Percentiles rank a stretch among this genome's conserved stretches.
phyloP scores from a whole-genome alignment of 1,140 invertebrate species.

The Euschistus heros region DNA sequence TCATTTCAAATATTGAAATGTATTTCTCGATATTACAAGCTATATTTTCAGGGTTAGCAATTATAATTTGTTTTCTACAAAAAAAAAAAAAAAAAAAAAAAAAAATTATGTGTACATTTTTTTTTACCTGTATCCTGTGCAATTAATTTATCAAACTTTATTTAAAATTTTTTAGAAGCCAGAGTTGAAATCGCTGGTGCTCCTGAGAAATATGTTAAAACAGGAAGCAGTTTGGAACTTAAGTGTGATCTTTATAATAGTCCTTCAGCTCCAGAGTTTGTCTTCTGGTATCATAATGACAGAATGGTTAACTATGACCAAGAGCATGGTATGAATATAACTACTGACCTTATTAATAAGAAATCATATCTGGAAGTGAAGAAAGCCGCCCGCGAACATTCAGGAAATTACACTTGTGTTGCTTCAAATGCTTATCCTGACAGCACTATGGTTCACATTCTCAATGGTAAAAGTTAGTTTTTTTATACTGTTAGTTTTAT shows the following conservation, averaged over 20 bases:
- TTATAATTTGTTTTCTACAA: too few species aligned
- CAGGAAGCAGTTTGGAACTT: constrained; percentile 66
- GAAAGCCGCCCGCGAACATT: constrained; percentile 55
- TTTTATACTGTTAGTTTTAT: too few species aligned
- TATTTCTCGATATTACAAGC: too few species aligned
- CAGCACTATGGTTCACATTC: constrained; percentile 73
- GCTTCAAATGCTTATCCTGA: constrained; percentile 74
- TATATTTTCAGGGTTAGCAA: too few species aligned
- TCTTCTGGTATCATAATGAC: constrained; percentile 86
- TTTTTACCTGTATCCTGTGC: too few species aligned
- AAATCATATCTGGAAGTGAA: constrained; percentile 53
- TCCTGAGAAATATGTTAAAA: constrained; percentile 73
- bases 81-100: too few species aligned
- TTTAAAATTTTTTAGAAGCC: constrained; percentile 53
- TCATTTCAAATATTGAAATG: too few species aligned
- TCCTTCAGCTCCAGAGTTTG: constrained; percentile 60
- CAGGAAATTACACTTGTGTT: constrained; percentile 79
- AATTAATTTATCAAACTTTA: too few species aligned
- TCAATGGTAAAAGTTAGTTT: constrained; percentile 47
- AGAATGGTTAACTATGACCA: constrained; percentile 82
- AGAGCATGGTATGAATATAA: constrained; percentile 71
- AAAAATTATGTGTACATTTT: too few species aligned
- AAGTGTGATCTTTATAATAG: constrained; percentile 69
- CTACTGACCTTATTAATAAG: constrained; percentile 48
- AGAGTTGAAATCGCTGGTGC: constrained; percentile 73